Evolutionary conservation across 2,113 vertebrate genomes (phyloP), one percentile per base, ranked within the genome.

Genomic region (Caranx melampygus): DNA sequence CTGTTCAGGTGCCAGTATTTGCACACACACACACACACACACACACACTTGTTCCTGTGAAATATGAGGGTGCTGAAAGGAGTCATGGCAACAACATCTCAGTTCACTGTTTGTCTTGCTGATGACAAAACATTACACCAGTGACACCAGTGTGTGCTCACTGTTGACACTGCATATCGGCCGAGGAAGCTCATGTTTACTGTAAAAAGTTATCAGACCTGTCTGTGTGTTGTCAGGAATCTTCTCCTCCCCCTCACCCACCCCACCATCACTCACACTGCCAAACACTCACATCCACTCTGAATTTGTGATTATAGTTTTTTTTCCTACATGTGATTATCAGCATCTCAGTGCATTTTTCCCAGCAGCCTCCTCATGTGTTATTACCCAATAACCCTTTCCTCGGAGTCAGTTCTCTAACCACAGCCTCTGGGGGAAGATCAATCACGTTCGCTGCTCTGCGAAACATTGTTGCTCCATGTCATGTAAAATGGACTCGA

Each of bases 121-220:
- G 75, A 91, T 92, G 92, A 91, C 83, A 91, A 89, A 94, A 93
- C 90, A 92, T 54, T 20, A 61, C 86, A 87, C 60, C 60, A 51
- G 67, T 76, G 88, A 80, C 71, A 75, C 54, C 67, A 13, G 62
- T 7, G 15, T 7, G 15, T 44, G 66, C 20, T 60, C 16, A 40
- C n/a, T 91, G 92, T 94, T 93, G 88, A 93, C 87, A 79, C 79
- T 85, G 79, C 66, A 31, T 77, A 78, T 88, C 72, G 34, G 18
- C 82, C 3, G 35, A 86, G 68, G 75, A 87, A 79, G 79, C 73
- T 62, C 6, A 0, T 91, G 91, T 93, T 91, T 89, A 93, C 90
- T 75, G 86, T 84, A 9, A 61, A 67, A 88, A 89, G 80, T 85
- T 78, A 89, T 85, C 89, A 72, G 81, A 91, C 91, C 91, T 78